Base-by-base conservation (phyloP, 2,888 invertebrate species). In the Eristalis tenax region DNA sequence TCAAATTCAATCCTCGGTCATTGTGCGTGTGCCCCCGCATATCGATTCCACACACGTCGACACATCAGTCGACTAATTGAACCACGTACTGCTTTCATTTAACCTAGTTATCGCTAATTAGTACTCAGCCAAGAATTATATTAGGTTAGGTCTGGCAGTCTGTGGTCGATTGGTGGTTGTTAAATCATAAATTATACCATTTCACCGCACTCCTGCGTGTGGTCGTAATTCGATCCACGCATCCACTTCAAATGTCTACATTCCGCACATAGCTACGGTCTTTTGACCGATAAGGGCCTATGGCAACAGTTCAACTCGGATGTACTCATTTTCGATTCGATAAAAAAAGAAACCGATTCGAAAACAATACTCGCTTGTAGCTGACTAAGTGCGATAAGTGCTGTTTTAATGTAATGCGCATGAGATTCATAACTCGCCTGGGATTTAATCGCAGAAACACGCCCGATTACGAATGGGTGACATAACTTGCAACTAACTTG, bases 261-360 rank as follows among this genome's bases (percentile, higher is more conserved):
- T 18, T 8, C 18, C 18, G 13, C 38, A 13, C 13, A 13, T 13
- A 38, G 38, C 13, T 38, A 38, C 38, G 38, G 13, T 13, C 38
- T 38, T 70, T 35, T 70, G 35, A 57, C 57, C 57, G 57, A 57
- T 57, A 70, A 70, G 22, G 23, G 32, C 57, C 35, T 57, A 11
- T 70, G 69, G 69, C 38, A 70, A 59, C 57, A 70, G 4, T 70
- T 64, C 23, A 28, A 18, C 50, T 28, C 15, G 6, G 68, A 35
- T 69, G 69, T 22, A 70, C 69, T 70, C 69, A 57, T 35, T 70
- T 38, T 15, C 35, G 13, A 6, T 4, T 11, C 57, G 69, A 70
- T 70, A 56, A 70, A 32, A 69, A 35, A 35, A 35, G 15, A 38
- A 13, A 40, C 8, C 40, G 10, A 6, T 8, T 6, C 32, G 32